These are phyloP conservation scores for Coccyzus lansbergi DNA, from an alignment of 2,797 vertebrate species.

Conservation along the genomic window DNA sequence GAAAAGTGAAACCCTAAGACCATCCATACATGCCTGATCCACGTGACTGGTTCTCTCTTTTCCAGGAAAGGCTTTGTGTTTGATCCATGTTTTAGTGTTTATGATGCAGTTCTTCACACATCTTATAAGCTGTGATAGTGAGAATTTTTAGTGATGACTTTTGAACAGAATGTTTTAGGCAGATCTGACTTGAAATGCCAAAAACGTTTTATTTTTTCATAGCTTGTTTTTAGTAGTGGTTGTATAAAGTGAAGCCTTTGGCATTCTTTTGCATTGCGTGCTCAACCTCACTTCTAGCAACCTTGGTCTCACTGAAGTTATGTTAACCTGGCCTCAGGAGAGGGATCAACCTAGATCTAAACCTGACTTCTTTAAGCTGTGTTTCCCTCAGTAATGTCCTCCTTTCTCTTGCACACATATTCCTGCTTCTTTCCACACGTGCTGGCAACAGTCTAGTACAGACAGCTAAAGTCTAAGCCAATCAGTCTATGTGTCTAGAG, in stretches of 20 bases:
- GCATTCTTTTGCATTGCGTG: not conserved
- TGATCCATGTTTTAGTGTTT: not conserved
- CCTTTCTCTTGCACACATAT: not conserved
- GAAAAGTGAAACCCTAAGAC: not conserved
- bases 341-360: slow-evolving; percentile 27
- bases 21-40: not conserved
- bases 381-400: not conserved
- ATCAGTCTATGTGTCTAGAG: not conserved
- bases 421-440: not conserved
- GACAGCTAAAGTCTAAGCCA: not conserved
- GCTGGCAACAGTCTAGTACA: not conserved
- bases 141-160: not conserved
- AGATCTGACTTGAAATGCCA: not conserved
- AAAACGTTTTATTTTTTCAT: not conserved
- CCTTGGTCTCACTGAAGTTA: not conserved
- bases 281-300: not conserved
- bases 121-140: not conserved
- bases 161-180: not conserved
- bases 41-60: not conserved
- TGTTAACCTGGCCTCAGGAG: not conserved
- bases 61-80: not conserved
- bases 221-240: not conserved
- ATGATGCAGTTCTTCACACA: not conserved
- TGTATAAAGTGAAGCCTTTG: not conserved
- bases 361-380: not conserved